These are phyloP conservation scores for Brienomyrus longianalis DNA, from an alignment of 2,113 vertebrate genomes.

Conservation along the genomic window DNA sequence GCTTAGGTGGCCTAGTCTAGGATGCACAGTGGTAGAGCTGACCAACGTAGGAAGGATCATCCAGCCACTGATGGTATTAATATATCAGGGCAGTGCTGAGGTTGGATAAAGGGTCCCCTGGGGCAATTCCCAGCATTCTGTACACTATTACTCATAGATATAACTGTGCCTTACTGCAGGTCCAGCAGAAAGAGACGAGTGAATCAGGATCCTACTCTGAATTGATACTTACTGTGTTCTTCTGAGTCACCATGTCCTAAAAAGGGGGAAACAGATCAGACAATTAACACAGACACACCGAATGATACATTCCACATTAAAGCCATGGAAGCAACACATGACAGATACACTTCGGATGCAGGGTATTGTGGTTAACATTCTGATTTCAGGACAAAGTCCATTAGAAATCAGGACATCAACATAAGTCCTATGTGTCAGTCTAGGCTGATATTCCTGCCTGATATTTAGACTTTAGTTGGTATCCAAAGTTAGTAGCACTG, in stretches of 20 bases:
- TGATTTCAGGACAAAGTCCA: not conserved
- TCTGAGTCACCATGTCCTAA: conserved; percentile 87
- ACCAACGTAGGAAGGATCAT: not conserved
- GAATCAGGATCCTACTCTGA: not conserved
- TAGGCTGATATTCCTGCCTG: not conserved
- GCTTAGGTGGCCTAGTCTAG: not conserved
- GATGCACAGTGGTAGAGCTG: not conserved
- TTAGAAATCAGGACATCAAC: not conserved
- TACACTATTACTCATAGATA: not conserved
- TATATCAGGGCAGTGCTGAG: not conserved
- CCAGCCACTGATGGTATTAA: not conserved
- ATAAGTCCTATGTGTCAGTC: not conserved
- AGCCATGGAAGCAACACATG: not conserved
- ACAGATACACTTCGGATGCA: not conserved
- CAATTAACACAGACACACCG: conserved; percentile 16
- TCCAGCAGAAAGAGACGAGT: not conserved
- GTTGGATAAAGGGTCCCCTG: not conserved
- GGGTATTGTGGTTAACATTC: not conserved
- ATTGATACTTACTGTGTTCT: conserved; percentile 86
- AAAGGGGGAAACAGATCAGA: conserved; percentile 36
- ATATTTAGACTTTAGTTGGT: not conserved
- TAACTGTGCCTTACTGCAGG: not conserved
- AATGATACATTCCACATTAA: not conserved
- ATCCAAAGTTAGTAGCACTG: not conserved
- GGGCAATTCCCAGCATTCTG: not conserved